Conservation (phyloP, 2,113 vertebrate species). For the Calidris pugnax region DNA sequence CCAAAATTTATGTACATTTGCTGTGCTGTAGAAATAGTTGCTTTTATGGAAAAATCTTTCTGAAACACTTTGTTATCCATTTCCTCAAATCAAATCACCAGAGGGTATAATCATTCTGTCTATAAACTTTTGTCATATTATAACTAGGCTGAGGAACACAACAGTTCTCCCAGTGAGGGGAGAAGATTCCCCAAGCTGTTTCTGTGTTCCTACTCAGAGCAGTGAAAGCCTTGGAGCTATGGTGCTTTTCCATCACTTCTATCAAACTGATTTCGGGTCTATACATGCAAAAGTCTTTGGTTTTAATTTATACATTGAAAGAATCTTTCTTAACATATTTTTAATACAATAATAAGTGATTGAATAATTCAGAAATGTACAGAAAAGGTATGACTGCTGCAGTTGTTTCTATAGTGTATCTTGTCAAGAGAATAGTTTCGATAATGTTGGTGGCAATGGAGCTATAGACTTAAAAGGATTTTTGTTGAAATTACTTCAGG, state of each 20-base stretch:
- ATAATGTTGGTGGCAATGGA: neutral
- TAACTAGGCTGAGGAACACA: neutral
- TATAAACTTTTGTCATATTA: neutral
- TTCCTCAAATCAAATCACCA: slow-evolving; percentile 7
- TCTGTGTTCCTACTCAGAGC: neutral
- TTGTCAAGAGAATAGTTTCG: neutral
- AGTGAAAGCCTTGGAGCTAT: neutral
- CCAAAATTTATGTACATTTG: neutral
- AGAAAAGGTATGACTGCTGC: neutral
- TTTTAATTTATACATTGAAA: neutral
- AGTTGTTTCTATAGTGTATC: neutral
- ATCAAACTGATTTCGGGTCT: neutral
- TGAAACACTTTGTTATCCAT: neutral
- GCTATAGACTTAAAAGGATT: neutral
- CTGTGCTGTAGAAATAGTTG: neutral
- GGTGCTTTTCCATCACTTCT: neutral
- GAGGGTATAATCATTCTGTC: neutral
- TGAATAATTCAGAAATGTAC: neutral
- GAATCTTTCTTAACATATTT: neutral
- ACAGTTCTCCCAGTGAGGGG: neutral
- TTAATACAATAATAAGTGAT: neutral
- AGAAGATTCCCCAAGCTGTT: neutral
- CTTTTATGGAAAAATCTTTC: slow-evolving; percentile 12
- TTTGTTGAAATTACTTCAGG: neutral
- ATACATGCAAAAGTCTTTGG: neutral